phyloP scores from a whole-genome alignment of 2,113 vertebrate genomes.

The Cettia cetti region DNA sequence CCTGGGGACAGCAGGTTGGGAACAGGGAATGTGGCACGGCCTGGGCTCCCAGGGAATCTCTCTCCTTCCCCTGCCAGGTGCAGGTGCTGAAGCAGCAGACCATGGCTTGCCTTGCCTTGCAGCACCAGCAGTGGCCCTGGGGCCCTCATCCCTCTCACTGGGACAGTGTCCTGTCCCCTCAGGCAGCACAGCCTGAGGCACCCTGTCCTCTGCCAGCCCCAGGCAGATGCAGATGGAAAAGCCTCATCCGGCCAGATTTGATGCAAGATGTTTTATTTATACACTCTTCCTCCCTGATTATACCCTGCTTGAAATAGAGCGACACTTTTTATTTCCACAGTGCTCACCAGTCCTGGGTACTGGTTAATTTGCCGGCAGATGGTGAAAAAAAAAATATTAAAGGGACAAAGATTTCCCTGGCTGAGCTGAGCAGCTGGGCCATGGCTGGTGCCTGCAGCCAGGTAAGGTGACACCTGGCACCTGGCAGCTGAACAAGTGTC shows the following conservation, averaged over 20 bases:
- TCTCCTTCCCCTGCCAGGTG: neutral
- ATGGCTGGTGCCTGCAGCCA: neutral
- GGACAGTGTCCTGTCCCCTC: neutral
- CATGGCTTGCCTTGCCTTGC: neutral
- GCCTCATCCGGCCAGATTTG: neutral
- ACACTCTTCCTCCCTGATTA: neutral
- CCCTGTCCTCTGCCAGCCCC: neutral
- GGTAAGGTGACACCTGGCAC: neutral
- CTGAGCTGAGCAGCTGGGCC: neutral
- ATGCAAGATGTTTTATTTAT: neutral
- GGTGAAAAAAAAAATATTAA: neutral
- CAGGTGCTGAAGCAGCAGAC: neutral
- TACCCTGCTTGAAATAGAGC: neutral
- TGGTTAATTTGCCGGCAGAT: neutral
- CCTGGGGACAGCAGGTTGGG: rapidly evolving
- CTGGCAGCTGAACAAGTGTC: neutral
- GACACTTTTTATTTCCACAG: neutral
- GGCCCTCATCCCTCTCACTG: too few species aligned
- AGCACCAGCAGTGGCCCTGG: rapidly evolving
- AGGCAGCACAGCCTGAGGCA: rapidly evolving
- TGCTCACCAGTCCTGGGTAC: neutral
- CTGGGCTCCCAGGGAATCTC: neutral
- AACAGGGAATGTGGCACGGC: rapidly evolving
- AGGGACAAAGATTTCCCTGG: neutral
- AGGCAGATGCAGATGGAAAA: neutral